These are phyloP conservation scores for Dreissena rostriformis DNA, from an alignment of 1,140 invertebrate species.

Conservation along the genomic window DNA sequence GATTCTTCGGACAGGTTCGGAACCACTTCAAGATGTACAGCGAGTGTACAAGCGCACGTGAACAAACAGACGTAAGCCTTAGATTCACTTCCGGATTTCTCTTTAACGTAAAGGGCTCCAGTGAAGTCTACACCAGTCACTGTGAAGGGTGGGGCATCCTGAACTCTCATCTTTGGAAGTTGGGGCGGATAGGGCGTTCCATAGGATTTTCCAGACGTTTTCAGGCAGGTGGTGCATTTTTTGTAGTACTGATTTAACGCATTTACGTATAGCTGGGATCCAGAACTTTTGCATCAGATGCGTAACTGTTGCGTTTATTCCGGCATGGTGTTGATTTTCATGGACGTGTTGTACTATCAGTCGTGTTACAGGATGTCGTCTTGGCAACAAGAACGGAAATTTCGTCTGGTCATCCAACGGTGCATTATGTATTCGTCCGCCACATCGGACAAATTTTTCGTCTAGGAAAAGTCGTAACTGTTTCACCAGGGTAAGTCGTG, in stretches of 20 bases:
- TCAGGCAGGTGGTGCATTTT: neutral
- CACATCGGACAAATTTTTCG: neutral
- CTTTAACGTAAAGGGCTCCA: too few species aligned
- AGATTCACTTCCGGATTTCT: too few species aligned
- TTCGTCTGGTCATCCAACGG: too few species aligned
- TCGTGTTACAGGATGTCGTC: too few species aligned
- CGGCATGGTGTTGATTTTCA: neutral
- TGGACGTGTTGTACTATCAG: too few species aligned
- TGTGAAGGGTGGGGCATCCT: too few species aligned
- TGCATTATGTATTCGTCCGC: too few species aligned
- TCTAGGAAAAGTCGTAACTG: neutral
- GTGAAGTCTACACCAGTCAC: too few species aligned
- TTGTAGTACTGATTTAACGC: neutral
- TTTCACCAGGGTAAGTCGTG: neutral
- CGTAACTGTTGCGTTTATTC: neutral
- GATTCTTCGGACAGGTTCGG: neutral
- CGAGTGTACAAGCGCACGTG: too few species aligned
- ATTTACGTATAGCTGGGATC: constrained; percentile 2
- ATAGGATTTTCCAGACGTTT: neutral
- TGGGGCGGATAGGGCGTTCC: constrained; percentile 2
- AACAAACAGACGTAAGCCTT: neutral
- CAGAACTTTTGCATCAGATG: constrained; percentile 9
- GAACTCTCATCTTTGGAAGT: too few species aligned
- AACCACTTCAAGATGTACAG: too few species aligned
- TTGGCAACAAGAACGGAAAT: neutral